Base-by-base conservation (phyloP, 64 coral and sea anemone genomes). In the Hydrozoanthus tunicans region DNA sequence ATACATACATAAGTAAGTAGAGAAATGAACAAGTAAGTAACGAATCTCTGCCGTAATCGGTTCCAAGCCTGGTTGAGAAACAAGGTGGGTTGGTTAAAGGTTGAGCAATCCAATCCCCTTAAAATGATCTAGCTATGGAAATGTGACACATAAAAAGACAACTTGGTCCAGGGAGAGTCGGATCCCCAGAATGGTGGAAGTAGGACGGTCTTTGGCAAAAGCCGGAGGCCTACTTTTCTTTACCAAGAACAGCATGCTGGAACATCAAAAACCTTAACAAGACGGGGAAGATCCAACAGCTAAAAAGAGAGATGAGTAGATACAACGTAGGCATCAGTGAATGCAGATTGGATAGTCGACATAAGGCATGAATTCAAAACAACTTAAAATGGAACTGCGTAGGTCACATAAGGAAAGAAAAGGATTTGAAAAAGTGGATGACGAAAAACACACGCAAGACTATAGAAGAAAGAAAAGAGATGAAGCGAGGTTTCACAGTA, bases 41-140 rank as follows among this genome's bases (percentile, higher is more conserved):
- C 0, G 32, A 43, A 43, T 43, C 32, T 43, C 2, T 2, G 32
- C 32, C 32, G 2, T 43, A 43, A 1, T 43, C 32, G 2, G 32
- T 64, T 64, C 62, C 0, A 64, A 1, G 62, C 62, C 0, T 2
- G 62, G 13, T 64, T 64, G 62, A 64, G 62, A 64, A 64, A 64
- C 7, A 64, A 64, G 62, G 62, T 1, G 62, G 7, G 7, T 64
- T 64, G 7, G 62, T 9, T 2, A 64, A 6, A 43, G 32, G 32
- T 43, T 43, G 2, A 1, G 32, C 32, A 43, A 0, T 43, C 32
- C 32, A 43, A 2, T 51, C 71, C 32, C 43, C 23, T 74, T 51
- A 76, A 76, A 76, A 76, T 51, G 5, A 76, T 76, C 73, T 76
- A 76, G 73, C 25, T 76, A 76, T 9, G 13, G 73, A 76, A 76